Percentiles rank a stretch among this genome's conserved stretches.
Evolutionary conservation across 2,888 invertebrate species (phyloP).

Genomic region (Drosophila meridiana): DNA sequence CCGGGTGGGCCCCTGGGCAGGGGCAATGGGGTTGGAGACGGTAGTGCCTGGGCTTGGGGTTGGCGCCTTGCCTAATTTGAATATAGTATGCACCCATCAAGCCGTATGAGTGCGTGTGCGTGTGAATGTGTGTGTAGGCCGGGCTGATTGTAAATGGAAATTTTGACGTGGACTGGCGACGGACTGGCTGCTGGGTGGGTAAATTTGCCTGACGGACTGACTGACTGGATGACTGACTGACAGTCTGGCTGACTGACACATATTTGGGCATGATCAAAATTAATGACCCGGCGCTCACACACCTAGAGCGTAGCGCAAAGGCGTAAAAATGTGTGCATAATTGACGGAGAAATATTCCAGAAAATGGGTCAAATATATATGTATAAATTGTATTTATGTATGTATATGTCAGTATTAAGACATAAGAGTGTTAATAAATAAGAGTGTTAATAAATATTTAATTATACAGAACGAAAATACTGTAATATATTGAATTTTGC

Average conservation of each 20-base stretch:
- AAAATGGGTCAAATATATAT: conserved; percentile 61
- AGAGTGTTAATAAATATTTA: not conserved
- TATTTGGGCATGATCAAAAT: conserved; percentile 80
- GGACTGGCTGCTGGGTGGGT: conserved; percentile 51
- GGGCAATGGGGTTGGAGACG: conserved; percentile 30
- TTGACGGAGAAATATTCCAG: conserved; percentile 29
- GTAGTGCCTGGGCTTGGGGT: conserved; percentile 30
- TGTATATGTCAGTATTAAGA: not conserved
- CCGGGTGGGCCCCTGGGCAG: conserved; percentile 20
- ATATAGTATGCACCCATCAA: conserved; percentile 53
- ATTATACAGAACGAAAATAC: not conserved
- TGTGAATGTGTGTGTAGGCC: conserved; percentile 39
- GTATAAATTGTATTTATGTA: not conserved
- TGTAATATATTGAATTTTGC: not conserved
- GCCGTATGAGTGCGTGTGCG: conserved; percentile 29
- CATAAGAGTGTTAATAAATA: not conserved
- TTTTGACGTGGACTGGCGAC: conserved; percentile 48
- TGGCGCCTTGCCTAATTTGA: conserved; percentile 76
- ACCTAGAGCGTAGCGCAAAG: conserved; percentile 37
- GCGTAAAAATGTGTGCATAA: conserved; percentile 29
- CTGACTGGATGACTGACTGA: conserved; percentile 21
- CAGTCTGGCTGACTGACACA: conserved; percentile 73
- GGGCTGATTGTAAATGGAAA: conserved; percentile 63
- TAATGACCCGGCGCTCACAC: conserved; percentile 76
- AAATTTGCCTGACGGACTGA: conserved; percentile 22